Evolutionary conservation across 2,888 invertebrate species (phyloP).

Genomic region (Tanypteryx hageni): DNA sequence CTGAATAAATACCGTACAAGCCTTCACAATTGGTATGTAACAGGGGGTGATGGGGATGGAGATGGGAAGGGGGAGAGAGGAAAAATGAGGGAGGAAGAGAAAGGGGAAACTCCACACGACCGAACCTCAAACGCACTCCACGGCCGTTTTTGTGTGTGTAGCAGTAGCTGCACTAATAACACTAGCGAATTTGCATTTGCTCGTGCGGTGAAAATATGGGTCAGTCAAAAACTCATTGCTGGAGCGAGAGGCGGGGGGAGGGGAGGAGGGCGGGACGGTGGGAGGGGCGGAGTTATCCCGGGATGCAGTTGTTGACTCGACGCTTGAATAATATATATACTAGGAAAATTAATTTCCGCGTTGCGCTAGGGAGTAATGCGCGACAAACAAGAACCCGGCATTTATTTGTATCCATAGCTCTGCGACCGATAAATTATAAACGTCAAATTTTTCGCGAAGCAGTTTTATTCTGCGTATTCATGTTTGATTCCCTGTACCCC

Average conservation of each 20-base stretch:
- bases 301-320: not conserved
- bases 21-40: too few relatives aligned
- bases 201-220: constrained; percentile 11
- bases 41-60: too few relatives aligned
- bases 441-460: too few relatives aligned
- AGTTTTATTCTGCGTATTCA: too few relatives aligned
- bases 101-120: not conserved
- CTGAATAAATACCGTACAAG: too few relatives aligned
- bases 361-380: not conserved
- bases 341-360: constrained; percentile 33
- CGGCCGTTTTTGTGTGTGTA: too few relatives aligned
- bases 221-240: constrained; percentile 32
- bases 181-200: constrained; percentile 33
- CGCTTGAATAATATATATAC: constrained; percentile 25
- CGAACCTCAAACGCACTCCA: too few relatives aligned
- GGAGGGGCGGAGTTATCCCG: not conserved
- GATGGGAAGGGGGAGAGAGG: not conserved
- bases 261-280: not conserved
- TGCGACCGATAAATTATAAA: too few relatives aligned
- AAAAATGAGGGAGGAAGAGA: not conserved
- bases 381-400: not conserved
- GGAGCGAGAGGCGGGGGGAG: not conserved
- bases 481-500: too few relatives aligned
- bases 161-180: constrained; percentile 9
- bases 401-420: too few relatives aligned